Percentiles rank a stretch among this genome's conserved stretches.
phyloP scores from a whole-genome alignment of 2,113 vertebrate species.

The Aleadryas rufinucha region DNA sequence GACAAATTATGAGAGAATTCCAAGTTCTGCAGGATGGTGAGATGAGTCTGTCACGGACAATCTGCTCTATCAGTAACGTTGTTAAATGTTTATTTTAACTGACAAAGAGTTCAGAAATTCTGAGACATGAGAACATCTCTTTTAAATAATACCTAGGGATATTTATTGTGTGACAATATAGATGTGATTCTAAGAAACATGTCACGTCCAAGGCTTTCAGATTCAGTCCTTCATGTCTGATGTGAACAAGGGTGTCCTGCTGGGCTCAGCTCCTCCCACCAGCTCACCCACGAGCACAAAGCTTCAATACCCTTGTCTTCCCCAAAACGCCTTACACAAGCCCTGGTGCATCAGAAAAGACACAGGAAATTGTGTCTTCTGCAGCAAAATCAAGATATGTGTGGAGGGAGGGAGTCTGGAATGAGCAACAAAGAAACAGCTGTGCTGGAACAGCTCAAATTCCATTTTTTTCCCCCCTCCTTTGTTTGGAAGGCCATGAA shows the following conservation, averaged over 20 bases:
- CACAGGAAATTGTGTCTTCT: neutral
- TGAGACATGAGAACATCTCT: neutral
- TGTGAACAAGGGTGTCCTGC: neutral
- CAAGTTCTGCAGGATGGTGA: neutral
- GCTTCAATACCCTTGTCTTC: neutral
- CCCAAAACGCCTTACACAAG: neutral
- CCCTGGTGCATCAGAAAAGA: neutral
- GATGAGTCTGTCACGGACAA: neutral
- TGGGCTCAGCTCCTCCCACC: neutral
- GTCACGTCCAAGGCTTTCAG: neutral
- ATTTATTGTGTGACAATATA: neutral
- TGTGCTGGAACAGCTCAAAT: neutral
- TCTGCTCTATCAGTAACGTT: neutral
- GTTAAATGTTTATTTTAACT: neutral
- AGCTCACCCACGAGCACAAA: neutral
- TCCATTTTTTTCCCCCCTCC: neutral
- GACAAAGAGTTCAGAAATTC: neutral
- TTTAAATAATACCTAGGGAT: neutral
- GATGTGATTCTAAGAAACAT: neutral
- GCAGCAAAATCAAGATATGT: neutral
- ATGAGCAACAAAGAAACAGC: neutral
- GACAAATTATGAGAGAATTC: neutral
- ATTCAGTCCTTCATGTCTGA: neutral
- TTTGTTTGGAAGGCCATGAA: neutral
- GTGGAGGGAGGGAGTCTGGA: neutral